phyloP scores from a whole-genome alignment of 2,113 vertebrate species.

The Odocoileus virginianus region DNA sequence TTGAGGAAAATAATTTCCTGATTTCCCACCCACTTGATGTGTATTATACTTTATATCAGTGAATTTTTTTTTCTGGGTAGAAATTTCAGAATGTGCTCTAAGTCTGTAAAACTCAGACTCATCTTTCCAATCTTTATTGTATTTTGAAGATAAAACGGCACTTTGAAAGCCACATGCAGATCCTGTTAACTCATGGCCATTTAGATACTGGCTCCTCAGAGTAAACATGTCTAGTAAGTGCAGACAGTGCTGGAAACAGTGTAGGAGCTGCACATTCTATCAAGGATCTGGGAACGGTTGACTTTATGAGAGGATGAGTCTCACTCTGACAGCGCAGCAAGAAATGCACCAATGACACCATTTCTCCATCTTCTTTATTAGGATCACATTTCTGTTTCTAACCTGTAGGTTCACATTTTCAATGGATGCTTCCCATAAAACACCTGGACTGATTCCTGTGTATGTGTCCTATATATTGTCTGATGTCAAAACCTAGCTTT shows the following conservation, averaged over 20 bases:
- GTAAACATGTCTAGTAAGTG: not conserved
- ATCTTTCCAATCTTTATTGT: not conserved
- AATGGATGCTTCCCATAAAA: not conserved
- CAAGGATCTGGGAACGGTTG: not conserved
- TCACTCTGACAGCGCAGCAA: fast-evolving
- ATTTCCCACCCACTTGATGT: not conserved
- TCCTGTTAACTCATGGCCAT: not conserved
- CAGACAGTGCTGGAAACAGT: not conserved
- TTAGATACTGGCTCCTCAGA: not conserved
- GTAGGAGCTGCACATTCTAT: not conserved
- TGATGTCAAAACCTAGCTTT: not conserved
- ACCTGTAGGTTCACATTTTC: not conserved
- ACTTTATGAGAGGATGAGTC: not conserved
- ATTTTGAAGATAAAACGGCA: not conserved
- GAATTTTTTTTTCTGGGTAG: not conserved
- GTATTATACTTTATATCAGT: not conserved
- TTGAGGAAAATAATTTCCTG: not conserved
- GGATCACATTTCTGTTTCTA: not conserved
- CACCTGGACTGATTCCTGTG: not conserved
- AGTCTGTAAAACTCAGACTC: not conserved
- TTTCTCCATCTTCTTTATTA: not conserved
- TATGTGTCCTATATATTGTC: not conserved
- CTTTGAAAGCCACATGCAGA: not conserved
- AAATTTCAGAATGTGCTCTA: not conserved
- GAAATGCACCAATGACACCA: not conserved